Conservation (phyloP, 2,888 invertebrate genomes). For the Drosophila mayaguana region DNA sequence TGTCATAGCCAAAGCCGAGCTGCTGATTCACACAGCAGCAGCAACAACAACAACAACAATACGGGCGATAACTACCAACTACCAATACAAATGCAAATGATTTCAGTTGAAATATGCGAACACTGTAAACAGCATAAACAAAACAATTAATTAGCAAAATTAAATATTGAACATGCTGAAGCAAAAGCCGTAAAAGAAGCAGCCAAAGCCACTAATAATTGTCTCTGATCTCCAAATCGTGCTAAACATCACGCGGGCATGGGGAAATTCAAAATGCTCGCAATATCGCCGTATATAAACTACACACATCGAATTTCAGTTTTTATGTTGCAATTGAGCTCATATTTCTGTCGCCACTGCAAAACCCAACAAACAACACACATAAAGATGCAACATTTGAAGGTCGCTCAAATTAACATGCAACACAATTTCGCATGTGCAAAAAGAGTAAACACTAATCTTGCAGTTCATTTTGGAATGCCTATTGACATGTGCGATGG, state of each 20-base stretch:
- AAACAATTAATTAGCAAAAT: slow-evolving; percentile 54
- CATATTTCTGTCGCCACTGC: slow-evolving; percentile 13
- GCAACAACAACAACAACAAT: not conserved
- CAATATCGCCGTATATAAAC: slow-evolving; percentile 8
- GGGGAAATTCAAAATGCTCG: slow-evolving; percentile 26
- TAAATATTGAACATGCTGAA: slow-evolving; percentile 47
- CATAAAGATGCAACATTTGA: slow-evolving; percentile 11
- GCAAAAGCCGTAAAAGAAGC: slow-evolving; percentile 5
- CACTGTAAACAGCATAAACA: slow-evolving; percentile 30
- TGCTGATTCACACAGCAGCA: slow-evolving; percentile 36
- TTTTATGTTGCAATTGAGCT: slow-evolving; percentile 30
- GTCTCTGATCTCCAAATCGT: slow-evolving; percentile 3
- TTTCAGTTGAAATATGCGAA: slow-evolving; percentile 25
- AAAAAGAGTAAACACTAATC: slow-evolving; percentile 14
- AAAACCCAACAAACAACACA: not conserved
- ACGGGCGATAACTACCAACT: not conserved
- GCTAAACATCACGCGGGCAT: slow-evolving; percentile 24
- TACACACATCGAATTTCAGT: not conserved
- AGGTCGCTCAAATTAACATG: slow-evolving; percentile 51
- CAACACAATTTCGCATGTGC: slow-evolving; percentile 11
- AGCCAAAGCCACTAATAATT: not conserved
- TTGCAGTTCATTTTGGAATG: not conserved
- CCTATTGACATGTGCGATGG: not conserved
- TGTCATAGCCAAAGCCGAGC: slow-evolving; percentile 32
- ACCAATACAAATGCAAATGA: slow-evolving; percentile 6